Evolutionary conservation across 2,888 invertebrate genomes (phyloP).

Genomic region (Cryptus viduatorius): DNA sequence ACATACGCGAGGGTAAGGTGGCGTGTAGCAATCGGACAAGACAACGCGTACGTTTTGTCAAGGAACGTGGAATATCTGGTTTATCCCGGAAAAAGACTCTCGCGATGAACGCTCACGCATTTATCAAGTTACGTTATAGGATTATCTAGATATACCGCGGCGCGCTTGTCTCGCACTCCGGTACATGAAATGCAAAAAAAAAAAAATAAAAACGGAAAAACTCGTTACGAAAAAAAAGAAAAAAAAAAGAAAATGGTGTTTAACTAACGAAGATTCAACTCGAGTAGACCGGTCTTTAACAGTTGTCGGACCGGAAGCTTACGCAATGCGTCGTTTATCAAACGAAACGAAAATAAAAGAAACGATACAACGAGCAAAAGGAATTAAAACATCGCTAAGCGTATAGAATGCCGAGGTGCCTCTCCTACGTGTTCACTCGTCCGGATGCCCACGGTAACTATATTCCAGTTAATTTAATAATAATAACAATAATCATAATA

Average conservation of each 20-base stretch:
- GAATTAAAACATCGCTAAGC: conserved; percentile 9
- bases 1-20: not conserved
- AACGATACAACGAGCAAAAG: conserved; percentile 23
- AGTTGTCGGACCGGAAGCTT: conserved; percentile 59
- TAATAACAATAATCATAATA: not conserved
- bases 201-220: not conserved
- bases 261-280: conserved; percentile 53
- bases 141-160: conserved; percentile 60
- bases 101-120: conserved; percentile 57
- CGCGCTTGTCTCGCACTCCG: not conserved
- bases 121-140: conserved; percentile 62
- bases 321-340: conserved; percentile 58
- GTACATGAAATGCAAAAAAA: conserved; percentile 13
- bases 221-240: not conserved
- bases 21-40: conserved; percentile 17
- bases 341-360: conserved; percentile 36
- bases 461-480: not conserved
- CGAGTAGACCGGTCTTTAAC: conserved; percentile 61
- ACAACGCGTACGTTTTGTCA: conserved; percentile 35
- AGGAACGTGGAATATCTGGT: conserved; percentile 41
- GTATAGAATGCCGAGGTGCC: not conserved
- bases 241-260: conserved; percentile 47
- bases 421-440: not conserved
- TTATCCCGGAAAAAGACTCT: conserved; percentile 62
- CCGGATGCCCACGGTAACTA: conserved; percentile 11